Percentiles rank a stretch among this genome's conserved stretches.
phyloP scores from a whole-genome alignment of 2,113 vertebrate species.

The Eulacestoma nigropectus region DNA sequence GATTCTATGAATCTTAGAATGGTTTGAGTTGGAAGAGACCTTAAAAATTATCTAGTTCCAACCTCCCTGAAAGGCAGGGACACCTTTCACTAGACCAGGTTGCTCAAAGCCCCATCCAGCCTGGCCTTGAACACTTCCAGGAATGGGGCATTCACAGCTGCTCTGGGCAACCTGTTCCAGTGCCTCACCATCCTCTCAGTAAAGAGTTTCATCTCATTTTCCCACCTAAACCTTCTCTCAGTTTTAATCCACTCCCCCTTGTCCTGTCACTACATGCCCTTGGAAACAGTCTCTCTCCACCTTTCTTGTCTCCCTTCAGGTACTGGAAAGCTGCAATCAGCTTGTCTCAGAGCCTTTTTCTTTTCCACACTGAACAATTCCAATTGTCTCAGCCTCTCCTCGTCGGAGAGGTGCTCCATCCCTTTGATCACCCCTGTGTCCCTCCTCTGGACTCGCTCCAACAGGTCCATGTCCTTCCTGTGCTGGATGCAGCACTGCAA shows the following conservation, averaged over 20 bases:
- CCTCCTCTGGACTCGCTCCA: not conserved
- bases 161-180: not conserved
- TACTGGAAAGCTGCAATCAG: not conserved
- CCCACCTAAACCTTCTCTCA: not conserved
- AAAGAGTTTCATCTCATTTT: not conserved
- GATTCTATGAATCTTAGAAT: not conserved
- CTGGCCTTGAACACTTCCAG: not conserved
- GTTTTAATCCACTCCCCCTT: not conserved
- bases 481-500: not conserved
- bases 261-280: not conserved
- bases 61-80: not conserved
- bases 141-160: not conserved
- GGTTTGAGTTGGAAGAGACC: not conserved
- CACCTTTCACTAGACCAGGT: not conserved
- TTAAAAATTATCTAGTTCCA: not conserved
- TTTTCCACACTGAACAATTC: not conserved
- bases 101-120: not conserved
- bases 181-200: not conserved
- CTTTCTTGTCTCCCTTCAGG: not conserved
- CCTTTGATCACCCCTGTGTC: not conserved
- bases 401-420: not conserved
- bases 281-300: not conserved
- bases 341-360: rapidly evolving
- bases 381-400: not conserved
- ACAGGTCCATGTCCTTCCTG: not conserved